These are phyloP conservation scores for Darevskia mixta DNA, from an alignment of 2,797 vertebrate species.

Conservation along the genomic window DNA sequence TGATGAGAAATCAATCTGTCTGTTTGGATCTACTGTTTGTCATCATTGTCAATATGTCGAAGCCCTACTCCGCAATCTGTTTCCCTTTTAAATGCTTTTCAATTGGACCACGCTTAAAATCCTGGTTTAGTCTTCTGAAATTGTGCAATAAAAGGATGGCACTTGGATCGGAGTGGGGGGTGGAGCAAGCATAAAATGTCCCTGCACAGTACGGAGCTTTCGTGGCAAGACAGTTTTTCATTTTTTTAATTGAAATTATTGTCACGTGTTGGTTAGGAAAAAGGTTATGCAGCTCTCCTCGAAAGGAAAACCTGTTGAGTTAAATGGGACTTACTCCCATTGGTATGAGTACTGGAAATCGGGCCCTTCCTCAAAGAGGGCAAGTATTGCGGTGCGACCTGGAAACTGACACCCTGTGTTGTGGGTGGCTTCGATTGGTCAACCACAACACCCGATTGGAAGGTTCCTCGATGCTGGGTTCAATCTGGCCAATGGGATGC, in stretches of 20 bases:
- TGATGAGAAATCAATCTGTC: slow-evolving; percentile 9
- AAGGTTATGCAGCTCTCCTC: background rate
- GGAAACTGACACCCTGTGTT: too few species aligned
- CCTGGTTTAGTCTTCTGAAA: background rate
- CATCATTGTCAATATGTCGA: background rate
- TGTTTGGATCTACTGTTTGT: background rate
- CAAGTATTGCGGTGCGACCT: too few species aligned
- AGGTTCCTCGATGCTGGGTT: too few species aligned
- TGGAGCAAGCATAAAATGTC: background rate
- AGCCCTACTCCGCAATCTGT: slow-evolving; percentile 22
- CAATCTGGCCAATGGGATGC: too few species aligned
- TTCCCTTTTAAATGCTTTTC: slow-evolving; percentile 1
- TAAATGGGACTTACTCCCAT: background rate
- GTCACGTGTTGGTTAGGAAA: background rate
- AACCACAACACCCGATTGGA: too few species aligned
- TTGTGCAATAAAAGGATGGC: background rate
- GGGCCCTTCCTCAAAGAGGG: too few species aligned
- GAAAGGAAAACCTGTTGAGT: background rate
- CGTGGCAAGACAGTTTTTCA: background rate
- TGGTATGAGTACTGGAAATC: too few species aligned
- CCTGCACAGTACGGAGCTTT: too few species aligned
- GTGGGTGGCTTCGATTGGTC: too few species aligned
- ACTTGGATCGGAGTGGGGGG: background rate
- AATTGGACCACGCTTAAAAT: background rate
- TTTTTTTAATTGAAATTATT: background rate